These are phyloP conservation scores for Pseudomyrmex dendroicus DNA, from an alignment of 1,140 invertebrate genomes.

Conservation along the genomic window DNA sequence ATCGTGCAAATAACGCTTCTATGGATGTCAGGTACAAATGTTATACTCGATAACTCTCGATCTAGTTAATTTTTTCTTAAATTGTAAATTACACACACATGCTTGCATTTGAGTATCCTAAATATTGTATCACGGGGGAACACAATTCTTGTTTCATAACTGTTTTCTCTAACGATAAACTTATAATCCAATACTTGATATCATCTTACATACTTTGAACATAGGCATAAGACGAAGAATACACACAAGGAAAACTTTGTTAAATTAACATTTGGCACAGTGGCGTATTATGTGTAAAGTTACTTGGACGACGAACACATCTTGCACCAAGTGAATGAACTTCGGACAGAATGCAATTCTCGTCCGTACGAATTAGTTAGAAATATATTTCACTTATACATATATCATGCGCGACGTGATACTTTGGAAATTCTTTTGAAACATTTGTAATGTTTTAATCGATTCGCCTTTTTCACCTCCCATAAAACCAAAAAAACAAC, in stretches of 20 bases:
- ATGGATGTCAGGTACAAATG: slow-evolving; percentile 81
- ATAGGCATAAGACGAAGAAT: slow-evolving; percentile 62
- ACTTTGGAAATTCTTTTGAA: neutral
- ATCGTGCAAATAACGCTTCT: slow-evolving; percentile 66
- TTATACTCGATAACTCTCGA: slow-evolving; percentile 73
- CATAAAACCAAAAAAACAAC: slow-evolving; percentile 4
- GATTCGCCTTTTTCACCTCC: too few species aligned
- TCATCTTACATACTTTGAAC: slow-evolving; percentile 83
- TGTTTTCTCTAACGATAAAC: slow-evolving; percentile 69
- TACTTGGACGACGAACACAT: slow-evolving; percentile 18
- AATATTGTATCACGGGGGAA: slow-evolving; percentile 77
- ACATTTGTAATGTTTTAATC: slow-evolving; percentile 1
- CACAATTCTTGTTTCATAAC: slow-evolving; percentile 69
- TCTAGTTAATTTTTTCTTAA: slow-evolving; percentile 60
- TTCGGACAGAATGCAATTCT: neutral
- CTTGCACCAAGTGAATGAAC: neutral
- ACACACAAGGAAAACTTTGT: slow-evolving; percentile 61
- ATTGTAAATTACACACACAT: slow-evolving; percentile 22
- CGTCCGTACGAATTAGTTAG: neutral
- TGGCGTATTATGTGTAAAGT: slow-evolving; percentile 70
- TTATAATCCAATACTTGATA: slow-evolving; percentile 74
- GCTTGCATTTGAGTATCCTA: slow-evolving; percentile 71
- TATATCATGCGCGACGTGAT: neutral
- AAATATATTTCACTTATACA: neutral
- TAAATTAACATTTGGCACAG: slow-evolving; percentile 70